Percentiles rank a stretch among this genome's conserved stretches.
Conservation (phyloP, 1,140 invertebrate genomes). For the Argopecten irradians region DNA sequence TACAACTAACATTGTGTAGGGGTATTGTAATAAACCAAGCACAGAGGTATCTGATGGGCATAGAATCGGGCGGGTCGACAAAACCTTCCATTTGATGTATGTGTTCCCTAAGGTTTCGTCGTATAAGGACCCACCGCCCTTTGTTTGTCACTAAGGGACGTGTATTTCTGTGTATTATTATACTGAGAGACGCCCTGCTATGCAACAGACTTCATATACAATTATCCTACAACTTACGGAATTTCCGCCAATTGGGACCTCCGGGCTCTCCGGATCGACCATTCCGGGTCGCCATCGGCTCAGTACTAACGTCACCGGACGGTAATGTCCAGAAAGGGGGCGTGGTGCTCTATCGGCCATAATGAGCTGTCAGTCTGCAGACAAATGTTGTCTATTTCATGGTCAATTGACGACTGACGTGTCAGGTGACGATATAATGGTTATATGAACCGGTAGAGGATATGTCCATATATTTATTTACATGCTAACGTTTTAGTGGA, state of each 20-base stretch:
- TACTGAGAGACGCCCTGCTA: neutral
- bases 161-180: neutral
- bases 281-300: neutral
- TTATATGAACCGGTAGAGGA: neutral
- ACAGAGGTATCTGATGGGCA: neutral
- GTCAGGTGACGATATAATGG: constrained; percentile 3
- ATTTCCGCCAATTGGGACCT: neutral
- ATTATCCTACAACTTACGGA: neutral
- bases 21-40: neutral
- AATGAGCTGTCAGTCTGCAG: constrained; percentile 3
- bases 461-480: neutral
- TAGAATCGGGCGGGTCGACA: neutral
- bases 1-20: neutral
- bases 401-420: constrained; percentile 14
- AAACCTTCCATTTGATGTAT: constrained; percentile 15
- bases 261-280: neutral
- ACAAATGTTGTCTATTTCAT: constrained; percentile 23
- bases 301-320: neutral
- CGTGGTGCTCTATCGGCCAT: neutral
- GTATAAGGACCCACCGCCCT: neutral
- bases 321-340: neutral
- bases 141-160: neutral
- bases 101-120: neutral
- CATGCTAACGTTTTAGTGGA: neutral
- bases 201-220: neutral